Evolutionary conservation across 2,888 invertebrate genomes (phyloP).

Genomic region (Cerastis leucographa): DNA sequence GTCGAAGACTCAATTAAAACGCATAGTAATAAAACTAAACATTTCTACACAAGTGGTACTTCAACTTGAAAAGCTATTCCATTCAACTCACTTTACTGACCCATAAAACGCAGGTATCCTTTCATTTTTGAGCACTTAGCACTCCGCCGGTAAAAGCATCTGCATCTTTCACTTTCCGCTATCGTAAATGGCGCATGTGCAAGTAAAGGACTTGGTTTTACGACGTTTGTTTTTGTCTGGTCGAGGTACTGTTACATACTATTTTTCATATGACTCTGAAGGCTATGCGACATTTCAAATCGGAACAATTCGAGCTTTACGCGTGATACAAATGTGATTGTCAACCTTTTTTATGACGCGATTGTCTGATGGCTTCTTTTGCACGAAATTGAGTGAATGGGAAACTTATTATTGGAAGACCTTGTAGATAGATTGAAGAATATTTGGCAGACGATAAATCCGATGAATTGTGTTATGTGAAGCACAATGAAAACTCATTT

Average conservation of each 20-base stretch:
- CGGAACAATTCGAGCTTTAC: conserved; percentile 23
- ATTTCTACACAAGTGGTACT: not conserved
- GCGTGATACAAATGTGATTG: conserved; percentile 52
- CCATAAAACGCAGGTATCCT: conserved; percentile 57
- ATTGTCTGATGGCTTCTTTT: conserved; percentile 33
- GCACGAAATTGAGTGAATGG: conserved; percentile 33
- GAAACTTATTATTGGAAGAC: conserved; percentile 32
- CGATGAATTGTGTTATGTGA: not conserved
- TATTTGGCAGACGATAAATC: conserved; percentile 14
- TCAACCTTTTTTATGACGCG: conserved; percentile 32
- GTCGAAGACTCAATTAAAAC: not conserved
- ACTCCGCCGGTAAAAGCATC: conserved; percentile 62
- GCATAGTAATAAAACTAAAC: not conserved
- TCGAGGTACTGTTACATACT: conserved; percentile 29
- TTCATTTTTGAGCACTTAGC: conserved; percentile 53
- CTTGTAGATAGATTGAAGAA: conserved; percentile 49
- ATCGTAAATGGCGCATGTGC: conserved; percentile 62
- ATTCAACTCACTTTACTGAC: conserved; percentile 55
- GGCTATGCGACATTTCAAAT: conserved; percentile 45
- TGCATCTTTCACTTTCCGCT: conserved; percentile 73
- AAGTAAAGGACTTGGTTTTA: conserved; percentile 52
- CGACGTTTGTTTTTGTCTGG: conserved; percentile 51
- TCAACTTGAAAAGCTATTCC: conserved; percentile 39
- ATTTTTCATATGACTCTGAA: conserved; percentile 48
- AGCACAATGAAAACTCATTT: conserved; percentile 20